Evolutionary conservation across 2,113 vertebrate genomes (phyloP), one percentile per base, ranked within the genome.

Genomic region (Phodopus roborovskii): DNA sequence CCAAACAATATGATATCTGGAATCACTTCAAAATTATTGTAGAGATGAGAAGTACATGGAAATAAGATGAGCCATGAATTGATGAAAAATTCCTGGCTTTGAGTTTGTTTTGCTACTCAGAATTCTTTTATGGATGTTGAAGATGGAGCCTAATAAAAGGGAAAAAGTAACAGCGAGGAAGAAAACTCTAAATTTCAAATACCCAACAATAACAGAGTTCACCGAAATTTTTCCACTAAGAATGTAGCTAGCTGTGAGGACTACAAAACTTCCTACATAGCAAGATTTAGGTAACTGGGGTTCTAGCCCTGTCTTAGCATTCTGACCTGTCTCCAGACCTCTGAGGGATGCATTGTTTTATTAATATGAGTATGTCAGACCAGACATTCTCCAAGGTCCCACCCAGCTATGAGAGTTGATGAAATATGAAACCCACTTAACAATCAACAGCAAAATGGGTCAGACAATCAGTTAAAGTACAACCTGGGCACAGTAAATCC

Each of bases 401-500:
- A 39, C 94, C 87, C 89, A 95, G 83, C 19, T 17, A 19, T 30
- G 64, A 88, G 70, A 88, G 12, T 48, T 71, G 10, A 36, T 97
- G 94, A 94, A 95, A 97, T 91, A 1, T 0, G 79, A 96, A 95
- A 86, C 91, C 22, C 24, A 73, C 93, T 60, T 92, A 92, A 96
- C 97, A 95, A 95, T 11, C 75, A 91, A 75, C 97, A 96, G 94
- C 85, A 64, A 95, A 95, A 88, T 6, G 0, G 58, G 92, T 91
- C 84, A 94, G 91, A 96, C 62, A 83, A 91, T 78, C 96, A 92
- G 81, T 92, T 96, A 86, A 97, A 97, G 92, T 39, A 3, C 85
- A 96, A 92, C 92, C 81, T 90, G 93, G 79, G 83, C 96, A 70
- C 45, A 97, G 88, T 95, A 98, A 98, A 98, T 97, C 97, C 97